These are phyloP conservation scores for Hybognathus amarus DNA, from an alignment of 2,797 vertebrate species.

Conservation along the genomic window DNA sequence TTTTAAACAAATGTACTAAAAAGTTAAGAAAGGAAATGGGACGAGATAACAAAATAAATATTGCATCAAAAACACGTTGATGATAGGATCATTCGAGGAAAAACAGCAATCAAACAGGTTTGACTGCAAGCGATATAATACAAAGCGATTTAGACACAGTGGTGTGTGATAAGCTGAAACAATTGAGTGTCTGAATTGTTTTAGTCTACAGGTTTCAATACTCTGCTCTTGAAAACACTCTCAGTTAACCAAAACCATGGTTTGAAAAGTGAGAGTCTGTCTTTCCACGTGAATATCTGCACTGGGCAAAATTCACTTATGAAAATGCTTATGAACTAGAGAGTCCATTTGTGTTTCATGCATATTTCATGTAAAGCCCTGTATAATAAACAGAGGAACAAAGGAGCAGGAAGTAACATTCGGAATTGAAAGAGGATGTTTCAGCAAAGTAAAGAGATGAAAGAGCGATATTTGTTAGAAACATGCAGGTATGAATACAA, in stretches of 20 bases:
- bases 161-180: not conserved
- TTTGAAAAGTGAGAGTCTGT: conserved; percentile 11
- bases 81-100: not conserved
- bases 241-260: conserved; percentile 11
- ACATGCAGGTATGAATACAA: conserved; percentile 4
- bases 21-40: not conserved
- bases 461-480: conserved; percentile 15
- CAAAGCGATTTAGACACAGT: not conserved
- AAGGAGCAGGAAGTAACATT: conserved; percentile 22
- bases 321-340: conserved; percentile 38
- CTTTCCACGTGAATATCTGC: conserved; percentile 2
- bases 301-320: conserved; percentile 26
- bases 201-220: conserved; percentile 22
- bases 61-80: not conserved
- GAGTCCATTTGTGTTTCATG: conserved; percentile 40
- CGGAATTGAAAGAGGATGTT: conserved; percentile 22
- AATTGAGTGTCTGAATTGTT: not conserved
- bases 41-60: not conserved
- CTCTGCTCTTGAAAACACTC: conserved; percentile 24
- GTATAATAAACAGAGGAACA: conserved; percentile 36
- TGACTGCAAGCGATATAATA: not conserved
- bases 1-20: not conserved
- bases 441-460: conserved; percentile 24
- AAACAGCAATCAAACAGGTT: not conserved
- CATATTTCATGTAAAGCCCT: conserved; percentile 31